Conservation (phyloP, 2,888 invertebrate species). For the Eupithecia abbreviata region DNA sequence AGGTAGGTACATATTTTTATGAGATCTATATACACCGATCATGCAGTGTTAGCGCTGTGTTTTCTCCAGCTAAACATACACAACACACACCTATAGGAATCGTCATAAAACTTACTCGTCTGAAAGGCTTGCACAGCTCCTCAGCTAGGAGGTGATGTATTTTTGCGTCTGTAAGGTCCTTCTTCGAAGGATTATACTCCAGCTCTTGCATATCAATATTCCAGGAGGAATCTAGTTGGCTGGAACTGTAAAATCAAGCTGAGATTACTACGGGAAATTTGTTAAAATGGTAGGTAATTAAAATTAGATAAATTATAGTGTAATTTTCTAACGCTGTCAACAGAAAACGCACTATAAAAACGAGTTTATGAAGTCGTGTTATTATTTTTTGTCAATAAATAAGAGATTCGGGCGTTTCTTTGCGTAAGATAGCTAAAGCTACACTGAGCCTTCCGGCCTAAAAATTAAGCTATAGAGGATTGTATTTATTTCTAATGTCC, state of each 20-base stretch:
- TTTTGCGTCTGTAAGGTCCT: constrained; percentile 96
- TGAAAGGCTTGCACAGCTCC: constrained; percentile 93
- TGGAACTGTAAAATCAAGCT: constrained; percentile 83
- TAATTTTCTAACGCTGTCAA: not conserved
- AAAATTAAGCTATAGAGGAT: too few species aligned
- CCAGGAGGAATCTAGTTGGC: constrained; percentile 93
- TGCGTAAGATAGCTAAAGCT: too few species aligned
- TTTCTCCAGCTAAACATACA: constrained; percentile 1
- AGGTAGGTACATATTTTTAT: not conserved
- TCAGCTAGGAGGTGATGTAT: constrained; percentile 96
- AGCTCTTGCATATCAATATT: constrained; percentile 97
- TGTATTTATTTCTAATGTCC: too few species aligned
- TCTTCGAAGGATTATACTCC: constrained; percentile 95
- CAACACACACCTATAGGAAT: constrained; percentile 5
- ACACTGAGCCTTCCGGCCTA: too few species aligned
- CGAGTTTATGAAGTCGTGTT: too few species aligned
- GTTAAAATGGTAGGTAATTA: not conserved
- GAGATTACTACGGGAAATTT: constrained; percentile 21
- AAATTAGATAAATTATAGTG: not conserved
- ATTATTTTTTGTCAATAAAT: too few species aligned
- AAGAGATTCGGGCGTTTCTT: too few species aligned
- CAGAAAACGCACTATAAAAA: not conserved
- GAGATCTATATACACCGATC: not conserved
- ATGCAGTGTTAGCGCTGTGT: not conserved
- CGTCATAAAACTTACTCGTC: constrained; percentile 86